A percentile compares a stretch with the other conserved stretches of the same genome.
Evolutionary conservation across 1,140 invertebrate genomes (phyloP).

Genomic region (Procambarus clarkii): DNA sequence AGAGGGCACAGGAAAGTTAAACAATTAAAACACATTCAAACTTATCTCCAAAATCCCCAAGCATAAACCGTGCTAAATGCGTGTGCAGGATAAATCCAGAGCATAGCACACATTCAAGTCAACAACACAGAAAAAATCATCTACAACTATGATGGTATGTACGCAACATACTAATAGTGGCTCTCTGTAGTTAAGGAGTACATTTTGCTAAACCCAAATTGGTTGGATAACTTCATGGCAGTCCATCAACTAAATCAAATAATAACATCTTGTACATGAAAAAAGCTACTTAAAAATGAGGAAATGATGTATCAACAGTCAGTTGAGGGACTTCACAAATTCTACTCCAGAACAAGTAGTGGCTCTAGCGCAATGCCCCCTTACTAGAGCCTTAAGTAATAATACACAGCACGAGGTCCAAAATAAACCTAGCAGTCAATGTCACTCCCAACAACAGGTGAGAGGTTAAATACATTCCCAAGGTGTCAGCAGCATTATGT

Average conservation of each 20-base stretch:
- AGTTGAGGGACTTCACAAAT: constrained; percentile 57
- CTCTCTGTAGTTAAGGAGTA: constrained; percentile 65
- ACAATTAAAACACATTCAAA: constrained; percentile 69
- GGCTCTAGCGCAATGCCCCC: constrained; percentile 58
- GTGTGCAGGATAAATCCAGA: constrained; percentile 70
- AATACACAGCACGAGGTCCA: constrained; percentile 67
- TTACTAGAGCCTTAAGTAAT: constrained; percentile 68
- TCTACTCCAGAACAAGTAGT: constrained; percentile 42
- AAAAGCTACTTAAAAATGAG: constrained; percentile 18
- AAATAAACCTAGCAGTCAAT: constrained; percentile 70
- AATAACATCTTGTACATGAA: constrained; percentile 25
- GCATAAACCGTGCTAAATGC: constrained; percentile 70
- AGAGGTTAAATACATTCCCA: constrained; percentile 69
- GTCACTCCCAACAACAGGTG: constrained; percentile 69
- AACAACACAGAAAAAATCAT: constrained; percentile 70
- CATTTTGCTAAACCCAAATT: constrained; percentile 51
- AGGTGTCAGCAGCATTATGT: constrained; percentile 69
- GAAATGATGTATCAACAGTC: constrained; percentile 20
- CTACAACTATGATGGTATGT: constrained; percentile 66
- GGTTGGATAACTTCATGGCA: constrained; percentile 50
- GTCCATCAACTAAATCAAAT: constrained; percentile 49
- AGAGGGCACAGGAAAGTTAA: constrained; percentile 69
- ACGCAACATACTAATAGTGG: constrained; percentile 68
- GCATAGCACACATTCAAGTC: constrained; percentile 70
- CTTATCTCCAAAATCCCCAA: constrained; percentile 70